These are phyloP conservation scores for Andrena dorsata DNA, from an alignment of 2,888 invertebrate species.

Conservation along the genomic window DNA sequence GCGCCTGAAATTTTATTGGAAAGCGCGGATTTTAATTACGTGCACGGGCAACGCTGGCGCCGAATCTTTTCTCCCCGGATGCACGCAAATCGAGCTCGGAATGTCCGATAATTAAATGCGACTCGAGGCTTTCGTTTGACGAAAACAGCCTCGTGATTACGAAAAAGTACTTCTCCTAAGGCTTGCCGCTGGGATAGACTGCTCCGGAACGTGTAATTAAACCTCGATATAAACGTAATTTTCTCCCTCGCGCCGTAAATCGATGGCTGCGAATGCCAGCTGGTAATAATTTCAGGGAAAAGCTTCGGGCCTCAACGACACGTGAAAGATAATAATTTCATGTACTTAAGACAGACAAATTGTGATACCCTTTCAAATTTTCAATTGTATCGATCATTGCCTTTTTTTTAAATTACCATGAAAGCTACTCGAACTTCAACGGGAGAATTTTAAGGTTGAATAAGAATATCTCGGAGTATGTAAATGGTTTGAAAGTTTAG, in stretches of 20 bases:
- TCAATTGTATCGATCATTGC: no score
- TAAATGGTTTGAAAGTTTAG: no score
- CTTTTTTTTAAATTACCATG: no score
- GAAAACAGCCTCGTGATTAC: constrained; percentile 22
- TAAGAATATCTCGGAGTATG: no score
- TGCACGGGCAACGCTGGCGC: neutral
- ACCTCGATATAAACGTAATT: neutral
- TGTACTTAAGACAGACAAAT: no score
- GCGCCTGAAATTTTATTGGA: constrained; percentile 12
- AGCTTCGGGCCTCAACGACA: no score
- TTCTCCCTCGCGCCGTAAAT: neutral
- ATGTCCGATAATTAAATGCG: constrained; percentile 34
- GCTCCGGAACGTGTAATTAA: neutral
- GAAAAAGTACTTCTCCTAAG: constrained; percentile 2
- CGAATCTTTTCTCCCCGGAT: constrained; percentile 3
- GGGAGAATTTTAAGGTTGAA: no score
- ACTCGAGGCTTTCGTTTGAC: constrained; percentile 21
- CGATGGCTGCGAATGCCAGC: neutral
- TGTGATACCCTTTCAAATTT: no score
- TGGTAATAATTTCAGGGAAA: neutral
- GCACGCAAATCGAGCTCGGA: constrained; percentile 19
- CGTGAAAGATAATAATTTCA: neutral
- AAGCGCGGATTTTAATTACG: constrained; percentile 31
- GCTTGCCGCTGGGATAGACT: neutral
- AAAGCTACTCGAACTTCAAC: no score